Base-by-base conservation (phyloP, 2,113 vertebrate species). In the Chaenogobius annularis region DNA sequence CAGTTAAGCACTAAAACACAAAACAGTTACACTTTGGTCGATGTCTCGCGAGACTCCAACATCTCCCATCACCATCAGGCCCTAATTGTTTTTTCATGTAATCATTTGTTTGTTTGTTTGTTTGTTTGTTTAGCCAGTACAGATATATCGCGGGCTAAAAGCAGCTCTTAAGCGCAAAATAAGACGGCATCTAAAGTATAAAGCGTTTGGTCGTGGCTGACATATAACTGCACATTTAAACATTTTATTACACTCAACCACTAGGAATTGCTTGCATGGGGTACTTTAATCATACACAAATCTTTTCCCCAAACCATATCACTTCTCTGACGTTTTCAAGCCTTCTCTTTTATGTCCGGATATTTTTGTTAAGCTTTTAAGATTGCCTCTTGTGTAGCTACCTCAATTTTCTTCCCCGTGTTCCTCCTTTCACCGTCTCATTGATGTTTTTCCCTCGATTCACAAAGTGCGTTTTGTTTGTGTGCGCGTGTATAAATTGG, bases 391-490 rank as follows among this genome's bases (percentile, higher is more conserved):
- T 74, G 65, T 62, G 31, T 70, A 66, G 19, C 63, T 20, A 61
- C 31, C 22, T 66, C 58, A 10, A 17, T 70, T 37, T 74, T 69
- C 31, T 23, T 56, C 15, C 55, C 59, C 59, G 62, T 55, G 44
- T 74, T 50, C 68, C 6, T 7, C 20, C 47, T 47, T 69, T 56
- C 22, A 54, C 50, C 50, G 19, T 20, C 19, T 54, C 50, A 22
- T 83, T 81, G 67, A 83, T 80, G 63, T 78, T 81, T 79, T 70
- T 19, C 52, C 66, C 10, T 54, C 66, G 72, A 72, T 54, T 74
- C 37, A 64, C 43, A 74, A 74, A 74, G 68, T 56, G 70, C 35
- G 20, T 71, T 63, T 26, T 84, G 69, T 73, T 61, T 66, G 58
- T 50, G 64, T 43, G 7, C 35, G 14, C 1, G 23, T 48, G 50